Evolutionary conservation across 2,797 vertebrate genomes (phyloP), one percentile per base, ranked within the genome.

Genomic region (Eulemur mongoz): DNA sequence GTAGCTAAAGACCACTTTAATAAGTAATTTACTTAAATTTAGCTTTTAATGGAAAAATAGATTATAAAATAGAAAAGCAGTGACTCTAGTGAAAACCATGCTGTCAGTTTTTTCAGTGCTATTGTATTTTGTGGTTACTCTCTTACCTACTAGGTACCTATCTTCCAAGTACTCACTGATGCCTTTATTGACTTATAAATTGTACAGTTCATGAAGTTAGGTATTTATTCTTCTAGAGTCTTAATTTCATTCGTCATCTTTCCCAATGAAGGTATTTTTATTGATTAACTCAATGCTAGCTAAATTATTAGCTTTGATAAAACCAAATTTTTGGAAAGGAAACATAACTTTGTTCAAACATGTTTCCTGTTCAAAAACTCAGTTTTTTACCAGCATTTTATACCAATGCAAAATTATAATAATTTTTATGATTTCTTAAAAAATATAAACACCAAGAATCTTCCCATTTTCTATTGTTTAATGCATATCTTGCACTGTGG

Each of bases 11-110:
- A 57, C 27, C 18, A 70, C 52, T 40, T 83, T 70, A 90, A 83
- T 91, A 65, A 52, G 17, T 85, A 85, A 94, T 83, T 79, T 87
- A 79, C 43, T 78, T 89, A 92, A 93, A 70, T 57, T 85, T 86
- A 82, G 25, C 17, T 84, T 94, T 69, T 76, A 78, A 48, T 91
- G 27, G 15, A 30, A 80, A 89, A 65, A 52, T 25, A 32, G 27
- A 72, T 10, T 27, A 52, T 50, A 32, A 54, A 45, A 23, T 79
- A 82, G 61, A 61, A 89, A 96, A 93, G 61, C 10, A 72, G 18
- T 69, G 30, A 57, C 15, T 65, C 14, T 73, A 35, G 11, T 76
- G 38, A 52, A 85, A 93, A 91, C 35, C 43, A 27, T 9, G 1
- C 10, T 73, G 11, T 45, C 40, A 52, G 50, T 89, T 81, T 79